A percentile compares a stretch with the other conserved stretches of the same genome.
phyloP scores from a whole-genome alignment of 2,113 vertebrate species.

The Hipposideros armiger region DNA sequence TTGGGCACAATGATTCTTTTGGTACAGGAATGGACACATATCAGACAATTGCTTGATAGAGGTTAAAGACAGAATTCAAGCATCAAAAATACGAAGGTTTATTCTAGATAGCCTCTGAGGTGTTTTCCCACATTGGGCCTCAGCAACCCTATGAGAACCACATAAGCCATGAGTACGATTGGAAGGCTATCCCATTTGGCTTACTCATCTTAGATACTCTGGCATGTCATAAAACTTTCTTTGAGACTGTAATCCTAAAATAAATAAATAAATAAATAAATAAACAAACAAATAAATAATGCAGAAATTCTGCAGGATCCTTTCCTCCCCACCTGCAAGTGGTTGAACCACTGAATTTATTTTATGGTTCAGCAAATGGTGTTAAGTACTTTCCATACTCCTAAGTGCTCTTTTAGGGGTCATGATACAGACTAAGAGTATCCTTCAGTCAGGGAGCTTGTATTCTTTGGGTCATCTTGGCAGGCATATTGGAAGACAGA shows the following conservation, averaged over 20 bases:
- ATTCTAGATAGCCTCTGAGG: background rate
- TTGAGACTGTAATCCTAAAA: background rate
- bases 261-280: too few species aligned
- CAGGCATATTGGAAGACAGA: background rate
- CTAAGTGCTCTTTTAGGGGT: background rate
- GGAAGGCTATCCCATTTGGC: background rate
- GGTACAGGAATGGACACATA: background rate
- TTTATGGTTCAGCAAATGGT: background rate
- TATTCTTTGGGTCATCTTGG: background rate
- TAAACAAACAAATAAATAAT: too few species aligned
- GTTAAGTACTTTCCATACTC: background rate
- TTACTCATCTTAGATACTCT: background rate
- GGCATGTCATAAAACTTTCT: background rate
- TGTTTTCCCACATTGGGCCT: background rate
- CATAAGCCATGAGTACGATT: background rate
- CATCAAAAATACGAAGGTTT: background rate
- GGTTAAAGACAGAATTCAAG: background rate
- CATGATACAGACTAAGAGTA: background rate
- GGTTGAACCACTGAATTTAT: background rate
- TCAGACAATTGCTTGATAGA: background rate
- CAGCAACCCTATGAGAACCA: background rate
- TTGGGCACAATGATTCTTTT: background rate
- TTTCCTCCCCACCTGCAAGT: background rate
- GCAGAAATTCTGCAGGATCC: background rate
- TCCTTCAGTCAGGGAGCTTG: background rate